Conservation (phyloP, 2,888 invertebrate genomes). For the Acanthosepion pharaonis region DNA sequence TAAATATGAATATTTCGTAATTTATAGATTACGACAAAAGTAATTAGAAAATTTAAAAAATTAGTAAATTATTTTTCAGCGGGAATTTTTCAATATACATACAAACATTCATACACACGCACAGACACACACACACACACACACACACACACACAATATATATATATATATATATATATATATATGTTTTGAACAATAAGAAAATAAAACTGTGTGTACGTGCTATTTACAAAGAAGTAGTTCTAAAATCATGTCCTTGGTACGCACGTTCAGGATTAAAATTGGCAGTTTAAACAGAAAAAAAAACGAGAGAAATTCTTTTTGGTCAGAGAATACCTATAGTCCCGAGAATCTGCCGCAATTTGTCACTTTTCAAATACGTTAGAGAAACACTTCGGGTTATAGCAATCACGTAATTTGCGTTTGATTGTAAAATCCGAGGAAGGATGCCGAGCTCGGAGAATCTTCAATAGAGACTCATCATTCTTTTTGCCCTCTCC, state of each 20-base stretch:
- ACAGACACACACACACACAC: neutral
- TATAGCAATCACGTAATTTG: neutral
- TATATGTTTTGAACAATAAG: no score
- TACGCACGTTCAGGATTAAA: neutral
- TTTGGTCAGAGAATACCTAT: neutral
- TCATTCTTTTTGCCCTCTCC: no score
- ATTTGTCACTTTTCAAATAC: conserved; percentile 22
- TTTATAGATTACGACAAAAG: no score
- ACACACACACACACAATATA: neutral
- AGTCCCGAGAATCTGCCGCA: neutral
- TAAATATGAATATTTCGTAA: no score
- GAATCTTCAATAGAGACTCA: neutral
- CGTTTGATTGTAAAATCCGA: conserved; percentile 1
- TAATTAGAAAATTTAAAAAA: no score
- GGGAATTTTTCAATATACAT: neutral
- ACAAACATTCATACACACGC: no score
- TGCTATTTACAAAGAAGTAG: neutral
- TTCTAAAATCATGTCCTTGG: neutral
- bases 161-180: neutral
- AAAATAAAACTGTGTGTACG: no score
- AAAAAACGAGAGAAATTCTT: neutral
- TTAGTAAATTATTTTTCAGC: no score
- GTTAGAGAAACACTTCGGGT: neutral
- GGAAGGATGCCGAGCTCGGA: neutral
- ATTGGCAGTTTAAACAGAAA: neutral